A percentile compares a stretch with the other conserved stretches of the same genome.
Conservation (phyloP, 2,888 invertebrate genomes). For the Cryptus armator region DNA sequence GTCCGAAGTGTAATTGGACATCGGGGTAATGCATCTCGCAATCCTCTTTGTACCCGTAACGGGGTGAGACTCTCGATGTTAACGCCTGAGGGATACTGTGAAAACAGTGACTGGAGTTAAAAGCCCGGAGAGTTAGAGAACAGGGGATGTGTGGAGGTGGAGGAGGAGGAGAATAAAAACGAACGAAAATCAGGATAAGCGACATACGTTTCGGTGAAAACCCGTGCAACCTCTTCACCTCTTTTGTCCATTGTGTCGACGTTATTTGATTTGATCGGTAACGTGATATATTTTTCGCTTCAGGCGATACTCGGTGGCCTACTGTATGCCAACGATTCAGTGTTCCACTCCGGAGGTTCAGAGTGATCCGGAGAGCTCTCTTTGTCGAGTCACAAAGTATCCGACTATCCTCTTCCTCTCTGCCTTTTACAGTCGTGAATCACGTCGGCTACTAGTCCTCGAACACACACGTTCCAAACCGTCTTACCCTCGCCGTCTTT, state of each 20-base stretch:
- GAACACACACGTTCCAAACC: constrained; percentile 8
- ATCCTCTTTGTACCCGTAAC: constrained; percentile 69
- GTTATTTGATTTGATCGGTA: constrained; percentile 76
- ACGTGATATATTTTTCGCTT: constrained; percentile 72
- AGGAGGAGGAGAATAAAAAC: not conserved
- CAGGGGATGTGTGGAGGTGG: not conserved
- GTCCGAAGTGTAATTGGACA: constrained; percentile 74
- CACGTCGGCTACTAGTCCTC: not conserved
- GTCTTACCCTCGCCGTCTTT: constrained; percentile 17
- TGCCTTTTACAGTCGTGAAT: constrained; percentile 3
- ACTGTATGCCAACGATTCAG: constrained; percentile 23
- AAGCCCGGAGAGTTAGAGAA: constrained; percentile 5
- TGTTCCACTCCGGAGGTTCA: constrained; percentile 23
- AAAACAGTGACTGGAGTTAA: constrained; percentile 49
- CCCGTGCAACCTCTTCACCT: not conserved
- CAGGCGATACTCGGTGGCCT: constrained; percentile 35
- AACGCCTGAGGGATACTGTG: not conserved
- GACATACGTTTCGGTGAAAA: not conserved
- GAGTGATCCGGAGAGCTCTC: constrained; percentile 12
- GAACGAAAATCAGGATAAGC: constrained; percentile 52
- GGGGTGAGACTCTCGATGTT: constrained; percentile 72
- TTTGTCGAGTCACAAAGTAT: constrained; percentile 36
- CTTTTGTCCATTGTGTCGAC: constrained; percentile 43
- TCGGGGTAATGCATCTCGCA: constrained; percentile 75
- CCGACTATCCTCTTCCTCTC: constrained; percentile 26